Evolutionary conservation across 2,888 invertebrate species (phyloP).

Genomic region (Agelastica alni): DNA sequence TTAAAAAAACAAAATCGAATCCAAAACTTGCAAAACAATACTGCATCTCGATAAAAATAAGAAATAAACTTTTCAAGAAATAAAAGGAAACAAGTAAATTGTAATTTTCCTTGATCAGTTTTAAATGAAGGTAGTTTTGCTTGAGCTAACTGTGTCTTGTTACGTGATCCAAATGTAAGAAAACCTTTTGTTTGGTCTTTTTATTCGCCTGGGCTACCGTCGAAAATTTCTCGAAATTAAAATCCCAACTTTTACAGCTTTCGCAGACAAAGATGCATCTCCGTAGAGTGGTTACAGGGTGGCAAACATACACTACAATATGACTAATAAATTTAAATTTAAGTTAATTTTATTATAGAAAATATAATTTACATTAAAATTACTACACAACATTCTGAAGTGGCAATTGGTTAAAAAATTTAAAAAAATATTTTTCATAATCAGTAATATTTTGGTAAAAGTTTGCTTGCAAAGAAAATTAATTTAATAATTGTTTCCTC

Average conservation of each 20-base stretch:
- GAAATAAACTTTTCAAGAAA: conserved; percentile 6
- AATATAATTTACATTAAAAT: too few species aligned
- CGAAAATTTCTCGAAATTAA: conserved; percentile 18
- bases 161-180: conserved; percentile 16
- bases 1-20: conserved; percentile 5
- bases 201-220: background rate
- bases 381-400: too few species aligned
- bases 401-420: too few species aligned
- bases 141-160: conserved; percentile 20
- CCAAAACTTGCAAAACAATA: conserved; percentile 3
- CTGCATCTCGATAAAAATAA: conserved; percentile 7
- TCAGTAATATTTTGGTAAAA: too few species aligned
- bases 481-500: too few species aligned
- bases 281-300: too few species aligned
- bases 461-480: too few species aligned
- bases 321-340: too few species aligned
- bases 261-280: too few species aligned
- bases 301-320: too few species aligned
- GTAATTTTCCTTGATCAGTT: conserved; percentile 17
- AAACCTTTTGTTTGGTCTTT: conserved; percentile 16
- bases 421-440: too few species aligned
- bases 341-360: too few species aligned
- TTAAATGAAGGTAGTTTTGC: conserved; percentile 15
- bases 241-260: conserved; percentile 16
- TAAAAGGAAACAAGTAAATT: conserved; percentile 6